A percentile compares a stretch with the other conserved stretches of the same genome.
These are phyloP conservation scores for Geotrypetes seraphini DNA, from an alignment of 2,797 vertebrate genomes.

Conservation along the genomic window DNA sequence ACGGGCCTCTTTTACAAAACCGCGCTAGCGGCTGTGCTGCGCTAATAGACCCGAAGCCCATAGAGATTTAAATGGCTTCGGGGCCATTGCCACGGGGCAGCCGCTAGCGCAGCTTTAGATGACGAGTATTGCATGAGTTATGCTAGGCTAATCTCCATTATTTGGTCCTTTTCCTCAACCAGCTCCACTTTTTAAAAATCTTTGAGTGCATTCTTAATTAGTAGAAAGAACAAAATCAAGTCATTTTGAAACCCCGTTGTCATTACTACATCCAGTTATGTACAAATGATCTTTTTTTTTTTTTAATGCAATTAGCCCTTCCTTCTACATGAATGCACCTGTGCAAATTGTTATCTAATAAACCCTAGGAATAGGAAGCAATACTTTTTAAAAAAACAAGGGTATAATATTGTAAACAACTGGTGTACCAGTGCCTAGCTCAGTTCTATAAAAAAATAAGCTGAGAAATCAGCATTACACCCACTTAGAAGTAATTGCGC, in stretches of 20 bases:
- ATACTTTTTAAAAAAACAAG: slow-evolving; percentile 26
- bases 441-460: slow-evolving; percentile 38
- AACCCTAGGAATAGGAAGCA: slow-evolving; percentile 39
- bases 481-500: slow-evolving; percentile 41
- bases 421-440: slow-evolving; percentile 32
- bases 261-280: slow-evolving; percentile 26
- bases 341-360: slow-evolving; percentile 42
- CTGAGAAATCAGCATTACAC: slow-evolving; percentile 32
- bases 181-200: not conserved
- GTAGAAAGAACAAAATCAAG: slow-evolving; percentile 9
- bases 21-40: no score
- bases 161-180: no score
- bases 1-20: no score
- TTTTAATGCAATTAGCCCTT: slow-evolving; percentile 38
- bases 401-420: slow-evolving; percentile 43
- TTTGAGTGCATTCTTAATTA: slow-evolving; percentile 10
- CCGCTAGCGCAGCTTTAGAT: no score
- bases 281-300: slow-evolving; percentile 37
- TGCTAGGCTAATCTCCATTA: no score
- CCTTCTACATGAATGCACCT: slow-evolving; percentile 39
- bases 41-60: no score
- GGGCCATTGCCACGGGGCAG: no score
- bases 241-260: slow-evolving; percentile 23
- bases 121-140: no score
- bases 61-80: no score